These are phyloP conservation scores for Lagria hirta DNA, from an alignment of 2,888 invertebrate species.

Conservation along the genomic window DNA sequence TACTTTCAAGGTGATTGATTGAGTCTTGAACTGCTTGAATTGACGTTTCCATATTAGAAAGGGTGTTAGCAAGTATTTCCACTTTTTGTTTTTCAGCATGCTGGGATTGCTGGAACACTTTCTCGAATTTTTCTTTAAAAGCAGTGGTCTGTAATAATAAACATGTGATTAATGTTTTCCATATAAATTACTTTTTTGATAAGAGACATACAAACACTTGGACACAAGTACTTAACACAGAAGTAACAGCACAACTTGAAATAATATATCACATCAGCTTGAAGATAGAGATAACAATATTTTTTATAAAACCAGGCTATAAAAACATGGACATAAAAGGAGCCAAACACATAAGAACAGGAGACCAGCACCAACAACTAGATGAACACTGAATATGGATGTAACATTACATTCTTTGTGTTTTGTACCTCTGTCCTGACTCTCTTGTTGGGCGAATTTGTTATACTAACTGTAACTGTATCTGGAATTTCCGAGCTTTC, in stretches of 20 bases:
- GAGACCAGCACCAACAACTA: no score
- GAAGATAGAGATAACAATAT: conserved; percentile 13
- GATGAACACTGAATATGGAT: conserved; percentile 10
- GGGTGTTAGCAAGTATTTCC: conserved; percentile 11
- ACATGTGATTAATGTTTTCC: conserved; percentile 15
- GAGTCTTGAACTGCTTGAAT: conserved; percentile 17
- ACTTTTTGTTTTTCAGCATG: conserved; percentile 7
- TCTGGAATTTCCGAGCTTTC: no score
- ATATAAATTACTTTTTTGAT: no score
- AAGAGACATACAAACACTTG: conserved; percentile 15
- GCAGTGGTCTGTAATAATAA: conserved; percentile 13
- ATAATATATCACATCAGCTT: conserved; percentile 17
- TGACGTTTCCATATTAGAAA: conserved; percentile 13
- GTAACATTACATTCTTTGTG: conserved; percentile 11
- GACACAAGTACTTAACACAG: conserved; percentile 14
- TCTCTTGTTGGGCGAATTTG: conserved; percentile 16
- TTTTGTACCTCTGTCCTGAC: conserved; percentile 10
- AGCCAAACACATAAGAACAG: conserved; percentile 9
- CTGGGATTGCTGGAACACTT: conserved; percentile 9
- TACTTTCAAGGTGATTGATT: conserved; percentile 13
- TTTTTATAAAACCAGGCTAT: conserved; percentile 16
- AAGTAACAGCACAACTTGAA: conserved; percentile 14
- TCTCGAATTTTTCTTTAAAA: conserved; percentile 11
- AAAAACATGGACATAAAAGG: conserved; percentile 9
- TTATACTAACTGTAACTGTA: conserved; percentile 12